Evolutionary conservation across 2,888 invertebrate genomes (phyloP), one percentile per base, ranked within the genome.

Genomic region (Meganola albula): DNA sequence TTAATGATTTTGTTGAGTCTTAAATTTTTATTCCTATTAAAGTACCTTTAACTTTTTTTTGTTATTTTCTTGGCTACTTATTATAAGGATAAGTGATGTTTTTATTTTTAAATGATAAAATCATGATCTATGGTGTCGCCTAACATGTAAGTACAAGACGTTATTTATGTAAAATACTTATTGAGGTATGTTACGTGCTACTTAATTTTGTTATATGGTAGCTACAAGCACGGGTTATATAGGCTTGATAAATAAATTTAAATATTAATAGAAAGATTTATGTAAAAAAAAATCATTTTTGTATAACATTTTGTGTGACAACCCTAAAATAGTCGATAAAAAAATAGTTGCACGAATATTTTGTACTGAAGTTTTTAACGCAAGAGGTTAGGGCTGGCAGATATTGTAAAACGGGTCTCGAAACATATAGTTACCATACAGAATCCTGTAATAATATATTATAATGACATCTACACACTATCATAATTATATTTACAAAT

Each of bases 1-100:
- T 67, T 69, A 63, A 64, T 66, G 63, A 62, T 58, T 57, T 58
- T 60, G 63, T 80, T 79, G 80, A 51, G 68, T 76, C 75, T 78
- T 69, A 74, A 79, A 72, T 58, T 54, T 76, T 75, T 79, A 84
- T 84, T 85, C 84, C 84, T 85, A 82, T 69, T 63, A 69, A 73
- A 60, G 79, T 82, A 82, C 80, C 80, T 82, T 70, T 64, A 54
- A 54, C 62, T 62, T 59, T 70, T 69, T 56, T 57, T 74, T 75
- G 73, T 70, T 74, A 71, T 61, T 63, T 63, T 72, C 52, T 37
- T 54, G 58, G 64, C 61, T 72, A 72, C 61, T 59, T 67, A 63
- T 44, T 58, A 51, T 73, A 68, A 63, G 54, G 42, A 49, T 71
- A 68, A 63, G 60, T 53, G 56, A 49, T 49, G 53, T 56, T 46